Base-by-base conservation (phyloP, 2,113 vertebrate species). In the Jaculus jaculus region DNA sequence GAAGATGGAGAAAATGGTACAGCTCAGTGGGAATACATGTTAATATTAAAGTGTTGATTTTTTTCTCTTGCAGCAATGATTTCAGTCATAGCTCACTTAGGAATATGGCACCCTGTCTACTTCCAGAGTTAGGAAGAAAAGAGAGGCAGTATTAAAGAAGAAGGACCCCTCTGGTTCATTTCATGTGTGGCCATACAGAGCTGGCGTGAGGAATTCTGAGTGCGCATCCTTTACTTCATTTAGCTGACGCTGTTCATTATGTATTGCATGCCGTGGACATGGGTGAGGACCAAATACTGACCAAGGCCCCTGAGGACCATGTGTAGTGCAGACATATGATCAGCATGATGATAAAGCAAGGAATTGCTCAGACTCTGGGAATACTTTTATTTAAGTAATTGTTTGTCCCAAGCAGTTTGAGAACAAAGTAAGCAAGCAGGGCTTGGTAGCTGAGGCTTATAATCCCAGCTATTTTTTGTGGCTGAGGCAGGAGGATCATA, bases 21-120 rank as follows among this genome's bases (percentile, higher is more conserved):
- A 24, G 39, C 6, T 10, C 23, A 47, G 18, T 58, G 21, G 23
- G 61, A 16, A 11, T 13, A 0, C 51, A 9, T 20, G 12, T 60
- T 37, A 51, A 54, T 18, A 51, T 42, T 18, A 15, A 2, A 3
- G 3, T 21, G 11, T 32, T 12, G 1, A 6, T 2, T 15, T 39
- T 18, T 1, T 21, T 71, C 7, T 9, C 23, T 74, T 63, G 30
- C 0, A 18, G 42, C 75, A 23, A 21, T 58, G 26, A 0, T 37
- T 39, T 77, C 18, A 71, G 17, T 11, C 37, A 5, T 8, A 73
- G 65, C 8, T 15, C 47, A 34, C 68, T 51, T 47, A 47, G 51
- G 24, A 72, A 42, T 39, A 23, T 5, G 65, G 4, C 18, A 47
- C 26, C 16, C 18, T 39, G 4, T 83, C 39, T 30, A 6, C 4